Evolutionary conservation across 92 coral and sea anemone genomes (phyloP).

Genomic region (Diadumene lineata): DNA sequence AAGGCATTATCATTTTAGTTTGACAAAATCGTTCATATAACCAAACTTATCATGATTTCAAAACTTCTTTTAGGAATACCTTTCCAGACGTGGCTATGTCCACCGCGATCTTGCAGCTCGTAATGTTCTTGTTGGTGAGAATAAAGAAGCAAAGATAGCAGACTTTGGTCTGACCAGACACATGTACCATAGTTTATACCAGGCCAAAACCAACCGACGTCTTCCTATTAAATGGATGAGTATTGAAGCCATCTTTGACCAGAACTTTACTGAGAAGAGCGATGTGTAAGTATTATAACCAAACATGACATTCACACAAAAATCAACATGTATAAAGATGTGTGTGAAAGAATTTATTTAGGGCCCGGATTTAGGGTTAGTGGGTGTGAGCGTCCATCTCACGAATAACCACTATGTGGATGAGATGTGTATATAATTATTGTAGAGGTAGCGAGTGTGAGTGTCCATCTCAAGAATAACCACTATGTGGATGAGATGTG

Average conservation of each 20-base stretch:
- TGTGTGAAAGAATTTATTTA: too few relatives aligned
- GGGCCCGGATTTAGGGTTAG: too few relatives aligned
- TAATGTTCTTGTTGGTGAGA: constrained; percentile 77
- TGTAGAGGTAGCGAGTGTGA: too few relatives aligned
- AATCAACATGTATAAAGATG: too few relatives aligned
- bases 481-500: too few relatives aligned
- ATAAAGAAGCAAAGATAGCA: constrained; percentile 76
- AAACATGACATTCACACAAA: too few relatives aligned
- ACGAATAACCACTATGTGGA: too few relatives aligned
- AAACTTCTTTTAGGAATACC: constrained; percentile 55
- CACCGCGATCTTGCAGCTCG: constrained; percentile 87
- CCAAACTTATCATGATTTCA: not conserved
- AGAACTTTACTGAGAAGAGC: constrained; percentile 66
- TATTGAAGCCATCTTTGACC: constrained; percentile 86
- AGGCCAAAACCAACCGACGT: constrained; percentile 58
- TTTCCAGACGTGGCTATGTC: constrained; percentile 64
- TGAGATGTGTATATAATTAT: too few relatives aligned
- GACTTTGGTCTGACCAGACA: constrained; percentile 85
- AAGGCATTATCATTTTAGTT: too few relatives aligned
- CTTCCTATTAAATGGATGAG: constrained; percentile 90
- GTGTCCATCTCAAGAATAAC: too few relatives aligned
- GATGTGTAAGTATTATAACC: constrained; percentile 67
- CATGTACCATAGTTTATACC: constrained; percentile 72
- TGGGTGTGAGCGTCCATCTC: too few relatives aligned
- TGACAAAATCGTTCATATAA: too few relatives aligned